Evolutionary conservation across 2,888 invertebrate species (phyloP).

Genomic region (Stratiomys singularior): DNA sequence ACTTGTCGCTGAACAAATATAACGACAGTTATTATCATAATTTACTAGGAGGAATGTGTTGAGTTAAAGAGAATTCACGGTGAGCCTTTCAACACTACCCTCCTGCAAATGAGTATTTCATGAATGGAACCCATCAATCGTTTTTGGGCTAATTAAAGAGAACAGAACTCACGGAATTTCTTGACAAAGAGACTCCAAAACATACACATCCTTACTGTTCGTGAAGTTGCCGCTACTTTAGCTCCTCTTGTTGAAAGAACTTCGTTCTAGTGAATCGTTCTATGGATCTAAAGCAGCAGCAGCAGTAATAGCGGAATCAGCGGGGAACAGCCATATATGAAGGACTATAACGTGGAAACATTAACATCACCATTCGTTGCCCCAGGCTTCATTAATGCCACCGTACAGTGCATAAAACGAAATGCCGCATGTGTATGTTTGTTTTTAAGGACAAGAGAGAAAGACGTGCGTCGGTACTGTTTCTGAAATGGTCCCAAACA

Average conservation of each 20-base stretch:
- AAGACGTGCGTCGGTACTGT: background rate
- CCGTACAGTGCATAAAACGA: conserved; percentile 20
- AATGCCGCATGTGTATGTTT: background rate
- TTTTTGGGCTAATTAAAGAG: conserved; percentile 42
- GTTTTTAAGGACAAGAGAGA: background rate
- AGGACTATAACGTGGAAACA: background rate
- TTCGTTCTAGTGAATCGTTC: too few relatives aligned
- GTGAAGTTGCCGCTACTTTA: background rate
- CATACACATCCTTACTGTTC: conserved; percentile 24
- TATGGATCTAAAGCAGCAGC: too few relatives aligned
- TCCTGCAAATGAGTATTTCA: background rate
- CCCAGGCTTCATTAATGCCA: conserved; percentile 23
- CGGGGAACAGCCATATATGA: background rate
- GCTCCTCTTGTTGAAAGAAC: background rate
- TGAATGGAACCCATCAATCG: conserved; percentile 36
- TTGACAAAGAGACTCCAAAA: background rate
- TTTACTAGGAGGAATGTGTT: conserved; percentile 9
- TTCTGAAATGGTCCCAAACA: background rate
- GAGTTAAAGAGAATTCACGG: conserved; percentile 25
- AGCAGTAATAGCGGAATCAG: too few relatives aligned
- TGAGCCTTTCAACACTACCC: conserved; percentile 28
- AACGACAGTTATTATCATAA: conserved; percentile 33
- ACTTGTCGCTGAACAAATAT: conserved; percentile 23
- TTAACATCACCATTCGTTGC: conserved; percentile 1
- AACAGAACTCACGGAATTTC: conserved; percentile 19